Conservation (phyloP, 2,797 vertebrate species). For the Spea hammondii region DNA sequence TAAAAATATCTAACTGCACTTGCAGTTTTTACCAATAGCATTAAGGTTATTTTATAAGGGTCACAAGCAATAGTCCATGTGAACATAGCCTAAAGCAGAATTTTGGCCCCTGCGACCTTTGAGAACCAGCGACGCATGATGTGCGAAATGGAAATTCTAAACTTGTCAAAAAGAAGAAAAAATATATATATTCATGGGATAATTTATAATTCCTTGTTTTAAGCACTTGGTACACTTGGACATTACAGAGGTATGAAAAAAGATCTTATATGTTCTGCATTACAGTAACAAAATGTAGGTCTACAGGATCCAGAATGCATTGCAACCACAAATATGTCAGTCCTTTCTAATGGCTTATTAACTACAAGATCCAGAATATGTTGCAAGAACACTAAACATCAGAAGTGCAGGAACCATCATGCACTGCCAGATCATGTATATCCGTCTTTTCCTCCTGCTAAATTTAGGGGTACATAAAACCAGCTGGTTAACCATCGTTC, state of each 20-base stretch:
- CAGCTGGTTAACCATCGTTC: constrained; percentile 7
- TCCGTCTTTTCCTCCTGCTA: constrained; percentile 17
- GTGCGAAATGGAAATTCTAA: too few species aligned
- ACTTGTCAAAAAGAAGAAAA: background rate
- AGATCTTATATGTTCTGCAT: constrained; percentile 20
- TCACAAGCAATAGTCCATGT: too few species aligned
- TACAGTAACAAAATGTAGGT: constrained; percentile 10
- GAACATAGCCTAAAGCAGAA: too few species aligned
- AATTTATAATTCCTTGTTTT: background rate
- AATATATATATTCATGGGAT: background rate
- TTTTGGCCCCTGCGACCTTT: too few species aligned
- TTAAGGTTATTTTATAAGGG: too few species aligned
- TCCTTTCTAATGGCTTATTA: constrained; percentile 35
- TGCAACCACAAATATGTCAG: constrained; percentile 24
- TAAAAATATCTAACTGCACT: too few species aligned
- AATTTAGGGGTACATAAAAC: constrained; percentile 4
- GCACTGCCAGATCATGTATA: constrained; percentile 23
- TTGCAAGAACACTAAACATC: constrained; percentile 24
- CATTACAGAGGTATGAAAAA: constrained; percentile 19
- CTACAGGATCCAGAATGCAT: constrained; percentile 28
- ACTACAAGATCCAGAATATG: constrained; percentile 40
- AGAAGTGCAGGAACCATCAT: constrained; percentile 33
- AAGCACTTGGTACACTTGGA: constrained; percentile 36
- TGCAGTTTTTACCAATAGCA: too few species aligned
- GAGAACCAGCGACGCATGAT: too few species aligned